Conservation (phyloP, 2,888 invertebrate species). For the Dryocosmus kuriphilus region DNA sequence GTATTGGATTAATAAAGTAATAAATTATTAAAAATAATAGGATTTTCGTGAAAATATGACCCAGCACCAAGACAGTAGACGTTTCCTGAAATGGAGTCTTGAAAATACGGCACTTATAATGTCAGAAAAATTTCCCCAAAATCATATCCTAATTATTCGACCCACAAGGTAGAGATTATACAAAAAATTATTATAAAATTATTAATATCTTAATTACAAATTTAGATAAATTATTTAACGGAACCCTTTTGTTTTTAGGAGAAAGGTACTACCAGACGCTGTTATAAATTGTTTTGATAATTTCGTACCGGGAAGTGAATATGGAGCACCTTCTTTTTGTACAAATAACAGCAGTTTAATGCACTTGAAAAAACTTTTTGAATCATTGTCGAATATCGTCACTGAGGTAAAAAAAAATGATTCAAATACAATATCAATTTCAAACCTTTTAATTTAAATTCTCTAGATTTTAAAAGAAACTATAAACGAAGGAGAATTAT, state of each 20-base stretch:
- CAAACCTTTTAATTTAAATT: not conserved
- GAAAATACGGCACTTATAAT: constrained; percentile 87
- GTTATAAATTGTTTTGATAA: constrained; percentile 91
- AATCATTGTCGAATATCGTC: constrained; percentile 48
- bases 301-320: constrained; percentile 89
- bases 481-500: constrained; percentile 48
- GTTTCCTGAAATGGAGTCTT: constrained; percentile 89
- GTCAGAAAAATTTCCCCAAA: constrained; percentile 84
- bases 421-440: not conserved
- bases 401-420: constrained; percentile 24
- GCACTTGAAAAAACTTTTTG: constrained; percentile 83
- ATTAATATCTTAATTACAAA: not conserved
- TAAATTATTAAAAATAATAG: constrained; percentile 42
- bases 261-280: constrained; percentile 85
- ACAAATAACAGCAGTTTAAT: constrained; percentile 85
- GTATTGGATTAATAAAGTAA: no score
- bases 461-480: not conserved
- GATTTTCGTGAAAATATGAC: constrained; percentile 58
- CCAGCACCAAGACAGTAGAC: constrained; percentile 85
- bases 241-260: constrained; percentile 77
- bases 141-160: constrained; percentile 86
- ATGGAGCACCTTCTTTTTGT: constrained; percentile 90
- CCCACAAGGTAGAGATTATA: constrained; percentile 83
- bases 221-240: not conserved
- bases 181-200: no score